A percentile compares a stretch with the other conserved stretches of the same genome.
phyloP scores from a whole-genome alignment of 2,888 invertebrate genomes.

The Plebejus anna region DNA sequence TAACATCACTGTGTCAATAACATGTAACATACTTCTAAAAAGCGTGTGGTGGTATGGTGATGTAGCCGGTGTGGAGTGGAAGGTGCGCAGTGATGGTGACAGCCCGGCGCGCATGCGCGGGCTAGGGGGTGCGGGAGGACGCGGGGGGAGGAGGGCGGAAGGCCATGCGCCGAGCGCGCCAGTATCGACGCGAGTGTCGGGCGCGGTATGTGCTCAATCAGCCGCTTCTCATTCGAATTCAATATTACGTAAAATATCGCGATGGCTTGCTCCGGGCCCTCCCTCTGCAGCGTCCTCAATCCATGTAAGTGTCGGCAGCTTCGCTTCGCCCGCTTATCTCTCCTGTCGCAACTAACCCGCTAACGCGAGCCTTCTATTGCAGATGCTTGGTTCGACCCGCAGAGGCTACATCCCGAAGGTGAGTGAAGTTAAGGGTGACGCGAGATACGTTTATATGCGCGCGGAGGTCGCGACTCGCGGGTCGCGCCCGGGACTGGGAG shows the following conservation, averaged over 20 bases:
- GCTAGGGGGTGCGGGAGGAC: constrained; percentile 42
- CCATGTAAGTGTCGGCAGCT: constrained; percentile 63
- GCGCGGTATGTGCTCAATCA: constrained; percentile 70
- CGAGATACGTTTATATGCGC: constrained; percentile 50
- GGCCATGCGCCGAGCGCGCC: constrained; percentile 62
- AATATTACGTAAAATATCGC: constrained; percentile 72
- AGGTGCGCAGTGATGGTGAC: constrained; percentile 41
- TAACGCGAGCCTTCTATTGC: constrained; percentile 83
- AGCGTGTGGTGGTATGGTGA: constrained; percentile 32
- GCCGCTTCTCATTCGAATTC: constrained; percentile 54
- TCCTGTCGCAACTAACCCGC: constrained; percentile 77
- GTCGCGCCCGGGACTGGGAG: constrained; percentile 29
- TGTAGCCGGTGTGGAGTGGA: constrained; percentile 39
- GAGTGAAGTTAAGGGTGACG: constrained; percentile 69
- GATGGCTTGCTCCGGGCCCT: constrained; percentile 72
- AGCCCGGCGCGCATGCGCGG: constrained; percentile 44
- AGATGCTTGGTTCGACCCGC: constrained; percentile 97
- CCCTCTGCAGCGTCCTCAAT: constrained; percentile 73
- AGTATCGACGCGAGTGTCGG: constrained; percentile 80
- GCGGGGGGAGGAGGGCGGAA: constrained; percentile 47
- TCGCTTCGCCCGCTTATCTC: constrained; percentile 55
- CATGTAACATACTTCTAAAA: constrained; percentile 10
- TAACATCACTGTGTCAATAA: constrained; percentile 9
- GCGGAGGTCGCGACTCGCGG: constrained; percentile 45
- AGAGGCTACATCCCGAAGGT: constrained; percentile 95